A percentile compares a stretch with the other conserved stretches of the same genome.
phyloP scores from a whole-genome alignment of 2,113 vertebrate species.

The Callionymus lyra region DNA sequence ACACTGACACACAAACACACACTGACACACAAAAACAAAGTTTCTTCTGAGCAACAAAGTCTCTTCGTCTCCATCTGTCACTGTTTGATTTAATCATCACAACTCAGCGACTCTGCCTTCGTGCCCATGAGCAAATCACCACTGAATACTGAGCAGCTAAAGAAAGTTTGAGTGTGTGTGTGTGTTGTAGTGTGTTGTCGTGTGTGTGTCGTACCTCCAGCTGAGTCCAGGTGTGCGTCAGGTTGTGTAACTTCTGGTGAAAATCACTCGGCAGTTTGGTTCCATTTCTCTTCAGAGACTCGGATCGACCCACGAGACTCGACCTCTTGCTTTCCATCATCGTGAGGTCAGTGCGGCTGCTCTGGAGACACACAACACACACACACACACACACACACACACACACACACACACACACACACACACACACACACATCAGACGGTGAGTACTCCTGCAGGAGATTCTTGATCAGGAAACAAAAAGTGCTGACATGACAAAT shows the following conservation, averaged over 20 bases:
- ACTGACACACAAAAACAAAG: conserved; percentile 5
- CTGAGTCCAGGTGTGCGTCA: conserved; percentile 87
- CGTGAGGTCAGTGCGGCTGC: conserved; percentile 84
- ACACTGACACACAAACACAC: too few relatives aligned
- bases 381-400: conserved; percentile 5
- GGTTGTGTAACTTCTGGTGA: conserved; percentile 80
- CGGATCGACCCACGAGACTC: conserved; percentile 80
- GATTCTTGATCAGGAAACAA: not conserved
- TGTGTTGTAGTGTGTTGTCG: too few relatives aligned
- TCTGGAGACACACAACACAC: conserved; percentile 62
- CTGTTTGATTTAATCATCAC: conserved; percentile 30
- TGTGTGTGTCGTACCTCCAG: conserved; percentile 74
- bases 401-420: not conserved
- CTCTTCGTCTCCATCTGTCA: conserved; percentile 30
- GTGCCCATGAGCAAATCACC: conserved; percentile 16
- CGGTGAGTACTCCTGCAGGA: not conserved
- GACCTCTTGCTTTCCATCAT: conserved; percentile 80
- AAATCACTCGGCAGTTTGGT: conserved; percentile 75
- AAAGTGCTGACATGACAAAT: not conserved
- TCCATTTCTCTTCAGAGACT: conserved; percentile 80
- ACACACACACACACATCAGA: not conserved
- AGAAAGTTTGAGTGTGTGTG: conserved; percentile 25
- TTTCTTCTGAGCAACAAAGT: conserved; percentile 39
- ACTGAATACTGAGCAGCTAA: too few relatives aligned
- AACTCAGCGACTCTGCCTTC: conserved; percentile 1